Base-by-base conservation (phyloP, 1,140 invertebrate species). In the Lucilia cuprina region DNA sequence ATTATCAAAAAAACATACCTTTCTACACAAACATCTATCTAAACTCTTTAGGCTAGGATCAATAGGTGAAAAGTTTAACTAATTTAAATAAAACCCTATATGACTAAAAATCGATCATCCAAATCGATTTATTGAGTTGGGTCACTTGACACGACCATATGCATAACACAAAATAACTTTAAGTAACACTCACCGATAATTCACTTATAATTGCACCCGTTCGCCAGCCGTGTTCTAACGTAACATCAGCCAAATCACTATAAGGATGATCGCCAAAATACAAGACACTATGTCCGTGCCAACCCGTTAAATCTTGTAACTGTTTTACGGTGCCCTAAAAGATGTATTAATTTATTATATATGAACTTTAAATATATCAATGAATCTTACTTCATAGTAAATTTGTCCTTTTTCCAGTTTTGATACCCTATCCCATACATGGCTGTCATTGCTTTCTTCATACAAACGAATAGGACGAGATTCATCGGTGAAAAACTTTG, bases 221-320 rank as follows among this genome's bases (percentile, higher is more conserved):
- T 87, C 97, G 94, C 98, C 98, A 99, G 30, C 98, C 98, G 92
- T 99, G 97, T 91, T 98, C 96, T 12, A 99, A 92, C 0, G 98
- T 99, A 5, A 98, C 97, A 92, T 99, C 98, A 5, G 98, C 98
- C 83, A 99, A 93, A 92, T 99, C 98, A 89, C 96, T 98, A 92
- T 99, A 99, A 0, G 98, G 97, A 93, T 99, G 98, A 93, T 99
- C 98, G 0, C 98, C 98, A 92, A 99, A 99, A 91, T 99, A 99
- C 9, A 99, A 91, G 13, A 99, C 98, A 86, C 97, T 95, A 86
- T 97, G 95, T 0, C 97, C 97, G 83, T 94, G 93, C 97, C 98
- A 99, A 0, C 96, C 96, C 7, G 98, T 99, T 88, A 98, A 93
- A 74, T 97, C 95, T 90, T 98, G 96, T 49, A 99, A 92, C 88